Evolutionary conservation across 2,113 vertebrate genomes (phyloP).

Genomic region (Embiotoca jacksoni): DNA sequence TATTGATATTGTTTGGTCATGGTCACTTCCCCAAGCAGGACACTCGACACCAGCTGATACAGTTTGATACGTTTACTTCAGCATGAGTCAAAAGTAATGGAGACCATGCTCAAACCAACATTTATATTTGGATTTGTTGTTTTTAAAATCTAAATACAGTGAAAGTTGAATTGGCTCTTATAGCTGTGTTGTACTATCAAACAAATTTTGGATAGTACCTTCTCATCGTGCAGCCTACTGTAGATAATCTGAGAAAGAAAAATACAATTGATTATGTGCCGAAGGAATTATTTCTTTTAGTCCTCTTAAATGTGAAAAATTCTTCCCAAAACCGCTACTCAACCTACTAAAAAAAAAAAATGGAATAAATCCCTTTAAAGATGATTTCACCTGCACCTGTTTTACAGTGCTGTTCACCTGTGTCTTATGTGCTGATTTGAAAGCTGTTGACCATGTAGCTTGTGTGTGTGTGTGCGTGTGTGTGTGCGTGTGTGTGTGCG

Average conservation of each 20-base stretch:
- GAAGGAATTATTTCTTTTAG: too few relatives aligned
- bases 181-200: too few relatives aligned
- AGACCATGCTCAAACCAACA: not conserved
- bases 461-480: slow-evolving; percentile 25
- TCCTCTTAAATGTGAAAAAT: too few relatives aligned
- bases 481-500: slow-evolving; percentile 29
- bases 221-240: too few relatives aligned
- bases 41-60: not conserved
- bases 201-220: too few relatives aligned
- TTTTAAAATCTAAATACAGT: too few relatives aligned
- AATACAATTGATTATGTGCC: too few relatives aligned
- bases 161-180: too few relatives aligned
- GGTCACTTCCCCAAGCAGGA: slow-evolving; percentile 1
- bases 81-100: not conserved
- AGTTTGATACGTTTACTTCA: not conserved
- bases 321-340: too few relatives aligned
- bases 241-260: too few relatives aligned
- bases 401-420: slow-evolving; percentile 54
- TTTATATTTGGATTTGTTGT: not conserved
- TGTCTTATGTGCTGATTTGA: not conserved
- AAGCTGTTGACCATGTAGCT: slow-evolving; percentile 6
- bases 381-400: not conserved
- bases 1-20: slow-evolving; percentile 18
- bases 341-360: too few relatives aligned
- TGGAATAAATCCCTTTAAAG: not conserved